Conservation (phyloP, 2,113 vertebrate species). For the Nesogale talazaci region DNA sequence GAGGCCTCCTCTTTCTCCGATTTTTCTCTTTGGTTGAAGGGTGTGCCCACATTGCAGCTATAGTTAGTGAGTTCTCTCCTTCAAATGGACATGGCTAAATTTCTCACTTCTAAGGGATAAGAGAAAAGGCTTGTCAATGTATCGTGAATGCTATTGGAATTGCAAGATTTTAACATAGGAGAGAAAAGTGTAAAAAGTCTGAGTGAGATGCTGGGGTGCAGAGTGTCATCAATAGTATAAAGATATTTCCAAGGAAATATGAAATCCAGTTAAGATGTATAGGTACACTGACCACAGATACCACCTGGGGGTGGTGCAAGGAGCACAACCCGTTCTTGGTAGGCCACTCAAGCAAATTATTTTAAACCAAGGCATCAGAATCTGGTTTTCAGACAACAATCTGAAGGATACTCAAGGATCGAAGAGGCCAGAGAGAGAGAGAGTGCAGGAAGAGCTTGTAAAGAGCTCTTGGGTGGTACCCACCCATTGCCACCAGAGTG, state of each 20-base stretch:
- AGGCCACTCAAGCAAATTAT: neutral
- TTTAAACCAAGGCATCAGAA: neutral
- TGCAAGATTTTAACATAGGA: no score
- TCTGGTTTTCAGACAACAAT: neutral
- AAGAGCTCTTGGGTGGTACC: neutral
- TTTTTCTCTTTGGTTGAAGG: no score
- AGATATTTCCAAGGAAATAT: neutral
- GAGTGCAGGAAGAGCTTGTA: neutral
- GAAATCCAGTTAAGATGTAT: neutral
- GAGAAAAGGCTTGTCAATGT: no score
- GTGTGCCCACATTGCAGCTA: no score
- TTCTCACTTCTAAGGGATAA: no score
- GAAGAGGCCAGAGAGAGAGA: neutral
- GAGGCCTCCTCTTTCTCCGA: no score
- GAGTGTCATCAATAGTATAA: neutral
- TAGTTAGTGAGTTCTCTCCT: no score
- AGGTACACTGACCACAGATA: neutral
- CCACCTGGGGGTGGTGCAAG: neutral
- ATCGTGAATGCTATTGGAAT: no score
- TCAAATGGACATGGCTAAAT: no score
- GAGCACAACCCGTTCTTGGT: neutral
- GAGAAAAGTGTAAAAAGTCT: no score
- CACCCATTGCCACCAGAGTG: no score
- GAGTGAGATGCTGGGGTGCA: no score
- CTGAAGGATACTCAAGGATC: neutral